Conservation (phyloP, 1,140 invertebrate genomes). For the Melitaea cinxia region DNA sequence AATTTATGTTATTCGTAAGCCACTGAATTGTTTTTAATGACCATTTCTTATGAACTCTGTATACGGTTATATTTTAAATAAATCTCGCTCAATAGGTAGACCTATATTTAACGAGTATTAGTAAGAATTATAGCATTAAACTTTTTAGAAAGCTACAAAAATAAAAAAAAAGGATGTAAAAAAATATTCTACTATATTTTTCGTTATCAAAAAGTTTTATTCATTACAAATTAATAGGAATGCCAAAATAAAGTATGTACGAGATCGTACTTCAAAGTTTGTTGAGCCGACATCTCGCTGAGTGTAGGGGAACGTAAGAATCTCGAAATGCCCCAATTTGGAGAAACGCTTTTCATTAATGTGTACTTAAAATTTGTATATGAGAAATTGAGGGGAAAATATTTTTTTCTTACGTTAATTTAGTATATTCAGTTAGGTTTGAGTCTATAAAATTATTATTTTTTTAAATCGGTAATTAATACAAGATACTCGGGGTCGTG, state of each 20-base stretch:
- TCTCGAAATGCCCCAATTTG: constrained; percentile 19
- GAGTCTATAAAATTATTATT: too few species aligned
- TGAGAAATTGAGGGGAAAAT: not conserved
- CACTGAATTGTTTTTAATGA: too few species aligned
- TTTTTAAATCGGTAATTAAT: too few species aligned
- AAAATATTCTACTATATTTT: not conserved
- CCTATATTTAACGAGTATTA: too few species aligned
- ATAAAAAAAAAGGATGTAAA: not conserved
- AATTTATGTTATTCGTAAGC: too few species aligned
- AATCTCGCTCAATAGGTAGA: too few species aligned
- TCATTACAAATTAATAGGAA: constrained; percentile 6
- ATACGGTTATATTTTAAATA: too few species aligned
- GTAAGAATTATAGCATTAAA: not conserved
- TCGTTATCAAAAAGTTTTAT: not conserved
- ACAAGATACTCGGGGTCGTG: too few species aligned
- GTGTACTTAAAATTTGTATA: not conserved
- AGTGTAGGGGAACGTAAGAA: constrained; percentile 12
- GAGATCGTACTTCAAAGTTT: constrained; percentile 25
- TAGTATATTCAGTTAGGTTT: too few species aligned
- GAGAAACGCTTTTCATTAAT: constrained; percentile 5
- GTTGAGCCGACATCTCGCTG: constrained; percentile 18
- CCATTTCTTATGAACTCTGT: too few species aligned
- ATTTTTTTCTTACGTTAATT: too few species aligned
- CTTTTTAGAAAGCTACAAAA: not conserved
- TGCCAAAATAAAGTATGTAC: constrained; percentile 17